phyloP scores from a whole-genome alignment of 1,140 invertebrate genomes.

The Pinna nobilis region DNA sequence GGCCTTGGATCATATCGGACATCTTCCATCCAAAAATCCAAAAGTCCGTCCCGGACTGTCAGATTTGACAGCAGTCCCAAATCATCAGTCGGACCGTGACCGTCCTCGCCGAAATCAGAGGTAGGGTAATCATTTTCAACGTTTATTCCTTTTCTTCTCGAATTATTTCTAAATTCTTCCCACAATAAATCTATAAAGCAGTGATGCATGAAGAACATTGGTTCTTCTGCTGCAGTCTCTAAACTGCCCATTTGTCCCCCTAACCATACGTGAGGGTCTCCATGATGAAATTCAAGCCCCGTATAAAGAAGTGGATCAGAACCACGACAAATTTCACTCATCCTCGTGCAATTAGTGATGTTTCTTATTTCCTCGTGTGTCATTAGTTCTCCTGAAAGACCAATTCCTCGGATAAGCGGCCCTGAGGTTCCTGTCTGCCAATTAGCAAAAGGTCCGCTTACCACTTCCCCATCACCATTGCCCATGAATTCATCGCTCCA shows the following conservation, averaged over 20 bases:
- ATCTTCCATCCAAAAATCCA: conserved; percentile 36
- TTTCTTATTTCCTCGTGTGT: conserved; percentile 46
- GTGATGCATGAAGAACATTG: conserved; percentile 41
- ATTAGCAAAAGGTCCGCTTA: conserved; percentile 9
- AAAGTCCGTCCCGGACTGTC: conserved; percentile 49
- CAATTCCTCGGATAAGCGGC: conserved; percentile 29
- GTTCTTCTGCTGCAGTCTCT: conserved; percentile 54
- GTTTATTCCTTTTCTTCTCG: conserved; percentile 23
- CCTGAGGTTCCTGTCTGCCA: conserved; percentile 28
- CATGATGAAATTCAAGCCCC: conserved; percentile 63
- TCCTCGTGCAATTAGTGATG: conserved; percentile 6
- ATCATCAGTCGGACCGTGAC: conserved; percentile 21
- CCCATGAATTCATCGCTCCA: conserved; percentile 47
- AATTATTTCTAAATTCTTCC: conserved; percentile 33
- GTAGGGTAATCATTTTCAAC: conserved; percentile 51
- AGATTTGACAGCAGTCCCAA: conserved; percentile 22
- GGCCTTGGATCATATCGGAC: conserved; percentile 56
- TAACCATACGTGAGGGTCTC: conserved; percentile 59
- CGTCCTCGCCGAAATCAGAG: conserved; percentile 19
- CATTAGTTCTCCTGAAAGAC: conserved; percentile 33
- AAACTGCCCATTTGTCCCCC: conserved; percentile 65
- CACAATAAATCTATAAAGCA: conserved; percentile 37
- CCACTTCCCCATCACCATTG: conserved; percentile 25
- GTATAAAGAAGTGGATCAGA: not conserved
- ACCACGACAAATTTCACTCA: conserved; percentile 22